phyloP scores from a whole-genome alignment of 2,797 vertebrate species.

The Amblyopsis hoosieri region DNA sequence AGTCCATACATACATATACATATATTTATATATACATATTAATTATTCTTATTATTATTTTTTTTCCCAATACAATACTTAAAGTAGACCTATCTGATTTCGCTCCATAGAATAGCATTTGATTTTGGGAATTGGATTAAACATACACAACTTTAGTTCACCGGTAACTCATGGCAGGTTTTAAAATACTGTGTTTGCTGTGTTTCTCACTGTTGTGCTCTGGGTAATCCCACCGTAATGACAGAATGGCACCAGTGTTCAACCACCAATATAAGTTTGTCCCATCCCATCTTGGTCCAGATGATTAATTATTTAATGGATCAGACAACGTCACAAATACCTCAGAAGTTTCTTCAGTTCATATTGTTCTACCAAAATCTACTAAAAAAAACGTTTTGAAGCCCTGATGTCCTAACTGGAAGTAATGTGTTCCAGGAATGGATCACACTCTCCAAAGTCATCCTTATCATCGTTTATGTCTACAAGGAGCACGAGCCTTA shows the following conservation, averaged over 20 bases:
- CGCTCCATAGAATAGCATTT: too few relatives aligned
- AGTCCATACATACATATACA: too few relatives aligned
- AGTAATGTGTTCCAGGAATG: conserved; percentile 23
- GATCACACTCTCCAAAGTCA: conserved; percentile 11
- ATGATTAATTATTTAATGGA: conserved; percentile 77
- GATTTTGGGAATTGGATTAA: too few relatives aligned
- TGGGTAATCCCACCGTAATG: conserved; percentile 18
- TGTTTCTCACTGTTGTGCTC: conserved; percentile 7
- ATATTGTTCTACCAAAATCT: conserved; percentile 50
- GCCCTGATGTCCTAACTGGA: conserved; percentile 34
- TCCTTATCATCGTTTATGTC: too few relatives aligned
- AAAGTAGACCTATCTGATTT: too few relatives aligned
- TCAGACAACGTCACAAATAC: conserved; percentile 76
- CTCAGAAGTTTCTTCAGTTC: conserved; percentile 68
- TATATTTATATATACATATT: too few relatives aligned
- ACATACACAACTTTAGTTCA: not conserved
- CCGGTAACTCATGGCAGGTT: conserved; percentile 1
- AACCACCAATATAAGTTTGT: conserved; percentile 22
- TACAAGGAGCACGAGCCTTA: not conserved
- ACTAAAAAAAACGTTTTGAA: conserved; percentile 38
- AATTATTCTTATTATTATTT: too few relatives aligned
- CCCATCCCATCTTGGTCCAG: conserved; percentile 50
- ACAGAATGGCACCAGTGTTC: conserved; percentile 8
- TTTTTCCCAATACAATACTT: too few relatives aligned
- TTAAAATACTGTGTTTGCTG: not conserved